These are phyloP conservation scores for Xylocampa areola DNA, from an alignment of 2,888 invertebrate genomes.

Conservation along the genomic window DNA sequence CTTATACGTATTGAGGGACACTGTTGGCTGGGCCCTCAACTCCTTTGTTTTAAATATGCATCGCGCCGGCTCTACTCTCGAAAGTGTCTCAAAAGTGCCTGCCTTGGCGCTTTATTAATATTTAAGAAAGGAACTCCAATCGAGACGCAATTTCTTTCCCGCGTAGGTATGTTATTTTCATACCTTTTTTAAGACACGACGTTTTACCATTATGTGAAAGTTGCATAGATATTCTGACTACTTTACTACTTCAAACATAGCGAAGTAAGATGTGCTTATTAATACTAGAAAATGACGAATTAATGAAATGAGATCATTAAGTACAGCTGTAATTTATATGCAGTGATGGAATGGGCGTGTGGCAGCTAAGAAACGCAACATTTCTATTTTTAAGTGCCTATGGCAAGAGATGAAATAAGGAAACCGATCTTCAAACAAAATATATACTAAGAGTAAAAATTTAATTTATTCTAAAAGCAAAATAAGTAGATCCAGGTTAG, in stretches of 20 bases:
- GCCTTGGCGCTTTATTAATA: conserved; percentile 81
- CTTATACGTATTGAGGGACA: conserved; percentile 61
- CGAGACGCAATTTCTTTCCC: conserved; percentile 71
- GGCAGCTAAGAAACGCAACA: no score
- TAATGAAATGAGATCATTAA: no score
- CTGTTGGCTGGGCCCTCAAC: conserved; percentile 56
- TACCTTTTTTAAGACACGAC: conserved; percentile 35
- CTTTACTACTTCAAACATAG: conserved; percentile 15
- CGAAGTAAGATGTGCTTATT: conserved; percentile 8
- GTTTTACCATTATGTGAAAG: conserved; percentile 19
- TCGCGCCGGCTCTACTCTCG: conserved; percentile 74
- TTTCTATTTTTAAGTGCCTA: no score
- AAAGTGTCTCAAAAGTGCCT: conserved; percentile 81
- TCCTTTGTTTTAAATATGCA: conserved; percentile 85
- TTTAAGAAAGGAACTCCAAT: conserved; percentile 82
- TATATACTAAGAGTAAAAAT: no score
- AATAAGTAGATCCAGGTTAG: no score
- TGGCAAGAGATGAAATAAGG: no score
- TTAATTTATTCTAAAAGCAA: no score
- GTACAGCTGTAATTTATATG: no score
- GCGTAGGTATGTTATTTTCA: conserved; percentile 58
- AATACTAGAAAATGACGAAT: not conserved
- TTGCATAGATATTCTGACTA: conserved; percentile 9
- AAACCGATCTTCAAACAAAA: no score
- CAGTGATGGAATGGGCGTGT: no score